A percentile compares a stretch with the other conserved stretches of the same genome.
Conservation (phyloP, 2,113 vertebrate genomes). For the Galemys pyrenaicus region DNA sequence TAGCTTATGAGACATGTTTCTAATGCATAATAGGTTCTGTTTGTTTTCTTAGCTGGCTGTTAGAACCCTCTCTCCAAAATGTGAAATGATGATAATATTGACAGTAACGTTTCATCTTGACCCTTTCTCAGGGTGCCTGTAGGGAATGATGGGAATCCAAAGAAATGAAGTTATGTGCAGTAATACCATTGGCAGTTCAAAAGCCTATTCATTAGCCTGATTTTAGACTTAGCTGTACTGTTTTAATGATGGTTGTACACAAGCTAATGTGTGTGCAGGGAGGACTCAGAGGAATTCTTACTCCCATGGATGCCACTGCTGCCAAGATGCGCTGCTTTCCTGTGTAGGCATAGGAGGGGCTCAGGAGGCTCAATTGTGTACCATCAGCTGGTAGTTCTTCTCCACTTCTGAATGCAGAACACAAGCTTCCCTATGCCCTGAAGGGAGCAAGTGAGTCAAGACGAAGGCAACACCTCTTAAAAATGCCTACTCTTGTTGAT, state of each 20-base stretch:
- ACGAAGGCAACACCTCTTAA: background rate
- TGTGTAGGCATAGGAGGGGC: background rate
- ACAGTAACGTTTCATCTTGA: background rate
- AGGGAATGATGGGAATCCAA: background rate
- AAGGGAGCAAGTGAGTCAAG: background rate
- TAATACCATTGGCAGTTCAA: background rate
- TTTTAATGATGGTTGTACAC: background rate
- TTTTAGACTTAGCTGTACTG: background rate
- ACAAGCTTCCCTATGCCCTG: background rate
- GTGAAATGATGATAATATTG: background rate
- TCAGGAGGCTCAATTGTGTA: background rate
- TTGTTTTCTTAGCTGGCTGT: background rate
- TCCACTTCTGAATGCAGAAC: background rate
- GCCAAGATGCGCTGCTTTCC: background rate
- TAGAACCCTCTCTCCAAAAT: background rate
- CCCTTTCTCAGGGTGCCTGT: background rate
- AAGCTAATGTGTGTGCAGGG: background rate
- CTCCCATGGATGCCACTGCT: background rate
- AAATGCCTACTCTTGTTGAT: background rate
- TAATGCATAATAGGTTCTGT: background rate
- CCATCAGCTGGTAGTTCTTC: background rate
- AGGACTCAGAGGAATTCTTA: background rate
- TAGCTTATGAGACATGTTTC: background rate
- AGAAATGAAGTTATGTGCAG: background rate
- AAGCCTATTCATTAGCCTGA: background rate